A percentile compares a stretch with the other conserved stretches of the same genome.
Evolutionary conservation across 2,113 vertebrate species (phyloP).

Genomic region (Actenoides lindsayi): DNA sequence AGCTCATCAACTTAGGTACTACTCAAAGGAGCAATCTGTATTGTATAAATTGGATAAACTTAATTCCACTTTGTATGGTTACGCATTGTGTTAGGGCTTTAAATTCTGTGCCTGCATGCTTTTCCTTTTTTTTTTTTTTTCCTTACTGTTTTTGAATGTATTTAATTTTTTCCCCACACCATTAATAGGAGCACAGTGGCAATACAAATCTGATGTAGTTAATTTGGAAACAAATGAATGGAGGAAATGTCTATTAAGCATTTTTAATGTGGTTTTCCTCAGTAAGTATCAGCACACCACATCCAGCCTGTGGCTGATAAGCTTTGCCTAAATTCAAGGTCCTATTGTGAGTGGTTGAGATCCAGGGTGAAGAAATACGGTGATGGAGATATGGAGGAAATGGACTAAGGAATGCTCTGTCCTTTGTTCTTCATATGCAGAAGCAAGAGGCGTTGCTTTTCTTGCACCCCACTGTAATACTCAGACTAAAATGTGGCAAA

Average conservation of each 20-base stretch:
- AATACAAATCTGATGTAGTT: neutral
- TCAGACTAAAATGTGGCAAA: neutral
- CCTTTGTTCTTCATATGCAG: neutral
- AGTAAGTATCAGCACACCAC: neutral
- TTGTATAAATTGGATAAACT: neutral
- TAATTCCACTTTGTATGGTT: neutral
- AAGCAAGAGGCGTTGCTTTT: neutral
- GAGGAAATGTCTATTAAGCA: neutral
- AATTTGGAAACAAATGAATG: neutral
- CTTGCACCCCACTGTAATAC: neutral
- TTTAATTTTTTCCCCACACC: too few relatives aligned
- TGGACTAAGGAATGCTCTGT: neutral
- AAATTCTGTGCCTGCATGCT: neutral
- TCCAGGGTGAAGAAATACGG: rapidly evolving
- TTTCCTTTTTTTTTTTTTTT: too few relatives aligned
- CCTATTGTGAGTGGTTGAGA: neutral
- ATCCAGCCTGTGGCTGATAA: neutral
- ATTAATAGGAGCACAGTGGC: rapidly evolving
- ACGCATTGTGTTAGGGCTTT: rapidly evolving
- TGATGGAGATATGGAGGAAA: neutral
- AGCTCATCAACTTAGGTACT: rapidly evolving
- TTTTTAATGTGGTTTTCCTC: neutral
- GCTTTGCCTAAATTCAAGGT: neutral
- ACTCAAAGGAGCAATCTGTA: neutral
- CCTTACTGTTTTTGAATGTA: too few relatives aligned